Evolutionary conservation across 2,113 vertebrate genomes (phyloP).

Genomic region (Dromaius novaehollandiae): DNA sequence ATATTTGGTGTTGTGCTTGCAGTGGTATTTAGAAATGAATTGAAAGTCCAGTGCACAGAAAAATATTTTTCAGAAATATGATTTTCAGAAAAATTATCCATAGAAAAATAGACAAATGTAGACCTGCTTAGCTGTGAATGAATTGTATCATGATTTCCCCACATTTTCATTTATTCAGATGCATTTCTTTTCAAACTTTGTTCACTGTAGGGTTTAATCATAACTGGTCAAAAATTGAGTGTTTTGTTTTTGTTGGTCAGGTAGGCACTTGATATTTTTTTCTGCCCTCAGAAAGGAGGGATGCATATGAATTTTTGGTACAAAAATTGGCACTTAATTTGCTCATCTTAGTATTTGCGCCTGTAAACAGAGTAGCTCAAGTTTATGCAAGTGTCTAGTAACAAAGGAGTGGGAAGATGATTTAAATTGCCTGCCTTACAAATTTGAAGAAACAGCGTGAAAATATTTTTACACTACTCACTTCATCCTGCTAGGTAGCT

Average conservation of each 20-base stretch:
- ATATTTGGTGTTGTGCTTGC: not conserved
- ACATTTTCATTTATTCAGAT: not conserved
- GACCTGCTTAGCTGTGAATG: not conserved
- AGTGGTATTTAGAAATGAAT: not conserved
- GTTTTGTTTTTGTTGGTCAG: not conserved
- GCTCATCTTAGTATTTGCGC: not conserved
- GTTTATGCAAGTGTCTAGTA: not conserved
- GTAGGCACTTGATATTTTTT: not conserved
- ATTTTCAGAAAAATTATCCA: not conserved
- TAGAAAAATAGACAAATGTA: not conserved
- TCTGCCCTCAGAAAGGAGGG: not conserved
- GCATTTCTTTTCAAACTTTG: not conserved
- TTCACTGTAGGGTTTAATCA: not conserved
- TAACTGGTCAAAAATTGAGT: not conserved
- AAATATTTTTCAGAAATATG: not conserved
- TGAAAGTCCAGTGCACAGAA: not conserved
- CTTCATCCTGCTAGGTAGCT: not conserved
- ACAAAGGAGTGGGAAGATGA: not conserved
- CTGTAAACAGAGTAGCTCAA: not conserved
- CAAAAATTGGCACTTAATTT: not conserved
- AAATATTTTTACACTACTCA: conserved; percentile 42
- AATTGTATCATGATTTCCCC: not conserved
- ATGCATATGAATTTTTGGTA: not conserved
- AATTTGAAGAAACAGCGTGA: conserved; percentile 5
- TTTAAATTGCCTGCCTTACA: not conserved